A percentile compares a stretch with the other conserved stretches of the same genome.
These are phyloP conservation scores for Notospermus geniculatus DNA, from an alignment of 1,140 invertebrate species.

Conservation along the genomic window DNA sequence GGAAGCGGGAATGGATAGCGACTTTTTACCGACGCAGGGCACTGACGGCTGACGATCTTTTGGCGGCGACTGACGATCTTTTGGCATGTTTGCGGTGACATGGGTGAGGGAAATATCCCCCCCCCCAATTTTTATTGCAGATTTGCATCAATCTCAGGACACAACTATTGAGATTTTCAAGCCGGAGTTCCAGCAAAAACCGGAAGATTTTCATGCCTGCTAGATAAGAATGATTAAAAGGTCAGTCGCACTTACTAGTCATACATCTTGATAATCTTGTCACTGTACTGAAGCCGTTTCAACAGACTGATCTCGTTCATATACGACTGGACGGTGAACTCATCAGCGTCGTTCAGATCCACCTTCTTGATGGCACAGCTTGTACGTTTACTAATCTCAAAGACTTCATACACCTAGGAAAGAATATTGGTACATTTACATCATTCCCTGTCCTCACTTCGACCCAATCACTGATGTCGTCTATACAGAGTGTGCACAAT, in stretches of 20 bases:
- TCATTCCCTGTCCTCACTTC: too few species aligned
- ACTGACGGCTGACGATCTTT: background rate
- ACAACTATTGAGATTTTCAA: background rate
- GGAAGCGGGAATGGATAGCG: too few species aligned
- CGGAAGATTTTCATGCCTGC: too few species aligned
- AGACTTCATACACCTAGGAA: conserved; percentile 54
- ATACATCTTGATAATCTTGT: conserved; percentile 77
- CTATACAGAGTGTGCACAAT: too few species aligned
- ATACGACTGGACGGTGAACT: conserved; percentile 72
- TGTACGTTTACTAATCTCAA: conserved; percentile 38
- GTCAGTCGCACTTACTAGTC: conserved; percentile 76
- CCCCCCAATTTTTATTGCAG: too few species aligned
- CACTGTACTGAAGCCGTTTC: conserved; percentile 76
- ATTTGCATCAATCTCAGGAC: background rate
- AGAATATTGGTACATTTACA: conserved; percentile 3
- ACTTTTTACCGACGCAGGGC: background rate
- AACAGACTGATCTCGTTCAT: conserved; percentile 88
- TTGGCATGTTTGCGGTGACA: background rate
- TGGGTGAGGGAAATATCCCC: too few species aligned
- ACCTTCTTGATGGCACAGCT: conserved; percentile 63
- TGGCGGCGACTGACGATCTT: background rate
- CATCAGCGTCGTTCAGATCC: conserved; percentile 55
- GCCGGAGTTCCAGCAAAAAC: background rate
- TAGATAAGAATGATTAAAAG: background rate
- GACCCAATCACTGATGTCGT: too few species aligned